Conservation (phyloP, 2,888 invertebrate genomes). For the Nezara viridula region DNA sequence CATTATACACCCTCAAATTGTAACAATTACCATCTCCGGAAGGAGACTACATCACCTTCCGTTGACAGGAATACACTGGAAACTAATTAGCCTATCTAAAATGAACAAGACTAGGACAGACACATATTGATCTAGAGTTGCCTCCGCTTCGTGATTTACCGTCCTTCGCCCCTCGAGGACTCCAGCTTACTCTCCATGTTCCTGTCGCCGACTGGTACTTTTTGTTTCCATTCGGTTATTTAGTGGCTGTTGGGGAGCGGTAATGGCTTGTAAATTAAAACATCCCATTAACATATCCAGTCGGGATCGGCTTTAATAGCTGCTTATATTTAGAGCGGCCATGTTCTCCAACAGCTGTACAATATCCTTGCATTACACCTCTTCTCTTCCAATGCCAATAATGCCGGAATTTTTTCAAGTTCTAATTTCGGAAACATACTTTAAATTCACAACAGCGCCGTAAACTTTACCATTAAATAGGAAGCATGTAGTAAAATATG, state of each 20-base stretch:
- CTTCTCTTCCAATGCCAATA: not conserved
- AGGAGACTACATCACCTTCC: not conserved
- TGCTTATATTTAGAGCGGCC: conserved; percentile 25
- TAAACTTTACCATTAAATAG: no score
- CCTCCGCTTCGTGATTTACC: not conserved
- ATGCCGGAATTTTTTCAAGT: not conserved
- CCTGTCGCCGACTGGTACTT: conserved; percentile 11
- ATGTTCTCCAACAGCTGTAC: not conserved
- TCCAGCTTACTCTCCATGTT: not conserved
- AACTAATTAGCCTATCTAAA: not conserved
- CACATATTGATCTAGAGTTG: not conserved
- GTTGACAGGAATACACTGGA: not conserved
- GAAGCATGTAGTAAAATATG: no score
- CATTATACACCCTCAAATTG: no score
- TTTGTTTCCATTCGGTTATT: conserved; percentile 10
- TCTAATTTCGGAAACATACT: not conserved
- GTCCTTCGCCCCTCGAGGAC: not conserved
- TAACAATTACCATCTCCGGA: no score
- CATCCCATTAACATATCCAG: conserved; percentile 36
- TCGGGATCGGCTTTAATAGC: conserved; percentile 29
- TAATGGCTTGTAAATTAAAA: conserved; percentile 50
- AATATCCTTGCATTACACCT: not conserved
- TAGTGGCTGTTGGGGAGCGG: conserved; percentile 19
- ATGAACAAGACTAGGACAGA: not conserved
- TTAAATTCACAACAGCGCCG: no score